phyloP scores from a whole-genome alignment of 2,888 invertebrate species.

The Anoncus sp. region DNA sequence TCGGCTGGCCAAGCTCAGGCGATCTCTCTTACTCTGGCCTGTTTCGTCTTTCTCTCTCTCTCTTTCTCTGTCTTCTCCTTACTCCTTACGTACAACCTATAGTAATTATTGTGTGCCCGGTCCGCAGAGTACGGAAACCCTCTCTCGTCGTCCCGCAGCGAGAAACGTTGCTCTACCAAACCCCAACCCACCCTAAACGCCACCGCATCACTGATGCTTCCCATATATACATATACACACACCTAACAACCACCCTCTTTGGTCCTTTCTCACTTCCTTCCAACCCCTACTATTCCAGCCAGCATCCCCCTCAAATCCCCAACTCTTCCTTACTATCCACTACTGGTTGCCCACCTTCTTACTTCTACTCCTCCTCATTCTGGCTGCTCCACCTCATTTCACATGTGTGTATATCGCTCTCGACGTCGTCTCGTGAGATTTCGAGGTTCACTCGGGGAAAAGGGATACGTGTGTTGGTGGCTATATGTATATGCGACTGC shows the following conservation, averaged over 20 bases:
- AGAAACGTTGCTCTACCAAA: slow-evolving; percentile 56
- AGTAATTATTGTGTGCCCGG: slow-evolving; percentile 70
- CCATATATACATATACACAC: slow-evolving; percentile 55
- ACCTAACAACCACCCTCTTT: slow-evolving; percentile 60
- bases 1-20: slow-evolving; percentile 79
- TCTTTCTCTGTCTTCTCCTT: slow-evolving; percentile 53
- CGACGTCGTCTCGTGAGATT: slow-evolving; percentile 77
- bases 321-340: slow-evolving; percentile 27
- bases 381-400: slow-evolving; percentile 69
- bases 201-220: slow-evolving; percentile 53
- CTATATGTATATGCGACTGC: slow-evolving; percentile 41
- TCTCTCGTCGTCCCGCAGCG: slow-evolving; percentile 36
- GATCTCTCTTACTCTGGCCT: slow-evolving; percentile 68
- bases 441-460: slow-evolving; percentile 69
- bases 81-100: slow-evolving; percentile 64
- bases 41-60: slow-evolving; percentile 44
- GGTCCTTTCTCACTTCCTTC: slow-evolving; percentile 42
- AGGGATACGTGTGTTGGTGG: slow-evolving; percentile 71
- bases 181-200: slow-evolving; percentile 53
- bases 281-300: too few relatives aligned
- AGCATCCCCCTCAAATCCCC: not conserved
- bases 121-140: slow-evolving; percentile 59
- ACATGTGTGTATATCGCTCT: slow-evolving; percentile 78
- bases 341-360: slow-evolving; percentile 19
- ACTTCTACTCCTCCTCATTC: slow-evolving; percentile 44